Evolutionary conservation across 2,888 invertebrate genomes (phyloP).

Genomic region (Parapristionchus giblindavisi): DNA sequence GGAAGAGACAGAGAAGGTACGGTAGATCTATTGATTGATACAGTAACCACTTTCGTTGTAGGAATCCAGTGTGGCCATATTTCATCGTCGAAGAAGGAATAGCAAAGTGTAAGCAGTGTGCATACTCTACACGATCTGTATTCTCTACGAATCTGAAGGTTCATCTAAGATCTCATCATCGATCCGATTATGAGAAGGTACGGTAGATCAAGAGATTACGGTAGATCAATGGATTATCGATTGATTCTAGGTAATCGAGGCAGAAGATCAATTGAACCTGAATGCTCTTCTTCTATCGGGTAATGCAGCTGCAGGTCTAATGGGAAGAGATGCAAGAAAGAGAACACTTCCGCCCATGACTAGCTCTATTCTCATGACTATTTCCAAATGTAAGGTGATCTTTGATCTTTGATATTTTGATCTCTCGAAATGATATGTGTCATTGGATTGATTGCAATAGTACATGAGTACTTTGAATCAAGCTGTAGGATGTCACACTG

Average conservation of each 20-base stretch:
- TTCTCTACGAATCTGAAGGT: conserved; percentile 66
- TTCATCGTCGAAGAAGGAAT: conserved; percentile 61
- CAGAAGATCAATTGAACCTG: conserved; percentile 60
- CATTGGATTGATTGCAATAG: neutral
- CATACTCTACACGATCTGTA: conserved; percentile 63
- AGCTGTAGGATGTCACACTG: too few species aligned
- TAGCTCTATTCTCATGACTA: conserved; percentile 56
- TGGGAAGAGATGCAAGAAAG: conserved; percentile 24
- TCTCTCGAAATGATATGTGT: neutral
- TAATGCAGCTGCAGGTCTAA: conserved; percentile 44
- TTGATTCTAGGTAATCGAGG: conserved; percentile 57
- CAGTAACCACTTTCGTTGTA: conserved; percentile 8
- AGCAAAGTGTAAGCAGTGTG: conserved; percentile 61
- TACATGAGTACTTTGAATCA: neutral
- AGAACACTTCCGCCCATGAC: conserved; percentile 57
- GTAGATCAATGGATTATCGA: neutral
- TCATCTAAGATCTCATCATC: conserved; percentile 64
- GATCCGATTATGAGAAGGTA: conserved; percentile 61
- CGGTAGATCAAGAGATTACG: conserved; percentile 19
- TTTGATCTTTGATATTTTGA: neutral
- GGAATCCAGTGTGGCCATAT: conserved; percentile 65
- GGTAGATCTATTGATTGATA: neutral
- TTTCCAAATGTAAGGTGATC: conserved; percentile 52
- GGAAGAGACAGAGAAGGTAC: conserved; percentile 58
- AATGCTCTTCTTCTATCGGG: conserved; percentile 56